Percentiles rank a stretch among this genome's conserved stretches.
Conservation (phyloP, 2,113 vertebrate genomes). For the Gadus macrocephalus region DNA sequence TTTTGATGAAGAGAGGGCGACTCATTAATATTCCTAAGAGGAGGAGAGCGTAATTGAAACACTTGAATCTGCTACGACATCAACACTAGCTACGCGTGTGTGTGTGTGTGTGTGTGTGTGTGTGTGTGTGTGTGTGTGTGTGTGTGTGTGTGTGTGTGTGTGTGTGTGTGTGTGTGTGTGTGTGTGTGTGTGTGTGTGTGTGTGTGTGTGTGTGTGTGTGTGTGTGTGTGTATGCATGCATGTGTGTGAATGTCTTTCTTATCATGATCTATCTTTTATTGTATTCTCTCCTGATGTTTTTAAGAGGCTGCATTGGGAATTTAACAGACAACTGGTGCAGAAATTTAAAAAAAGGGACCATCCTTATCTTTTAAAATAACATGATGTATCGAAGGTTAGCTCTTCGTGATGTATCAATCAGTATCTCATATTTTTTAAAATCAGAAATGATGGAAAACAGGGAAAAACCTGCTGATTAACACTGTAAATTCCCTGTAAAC, state of each 20-base stretch:
- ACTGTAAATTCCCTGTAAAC: too few relatives aligned
- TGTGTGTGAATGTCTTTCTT: background rate
- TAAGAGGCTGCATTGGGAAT: background rate
- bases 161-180: slow-evolving; percentile 21
- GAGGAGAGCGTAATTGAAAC: slow-evolving; percentile 55
- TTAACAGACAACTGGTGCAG: background rate
- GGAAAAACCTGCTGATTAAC: too few relatives aligned
- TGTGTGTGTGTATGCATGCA: background rate
- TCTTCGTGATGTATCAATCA: background rate
- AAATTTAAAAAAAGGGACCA: too few relatives aligned
- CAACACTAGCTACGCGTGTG: background rate
- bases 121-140: slow-evolving; percentile 2
- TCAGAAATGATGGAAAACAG: too few relatives aligned
- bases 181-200: slow-evolving; percentile 5
- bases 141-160: slow-evolving; percentile 5
- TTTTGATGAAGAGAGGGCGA: slow-evolving; percentile 54
- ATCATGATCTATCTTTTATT: background rate
- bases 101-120: slow-evolving; percentile 18
- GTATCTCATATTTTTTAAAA: background rate
- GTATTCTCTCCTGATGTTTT: background rate
- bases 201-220: slow-evolving; percentile 21
- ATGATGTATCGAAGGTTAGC: background rate
- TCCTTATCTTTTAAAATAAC: too few relatives aligned
- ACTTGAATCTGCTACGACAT: background rate
- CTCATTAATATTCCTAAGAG: slow-evolving; percentile 57